Evolutionary conservation across 2,113 vertebrate genomes (phyloP).

Genomic region (Euleptes europaea): DNA sequence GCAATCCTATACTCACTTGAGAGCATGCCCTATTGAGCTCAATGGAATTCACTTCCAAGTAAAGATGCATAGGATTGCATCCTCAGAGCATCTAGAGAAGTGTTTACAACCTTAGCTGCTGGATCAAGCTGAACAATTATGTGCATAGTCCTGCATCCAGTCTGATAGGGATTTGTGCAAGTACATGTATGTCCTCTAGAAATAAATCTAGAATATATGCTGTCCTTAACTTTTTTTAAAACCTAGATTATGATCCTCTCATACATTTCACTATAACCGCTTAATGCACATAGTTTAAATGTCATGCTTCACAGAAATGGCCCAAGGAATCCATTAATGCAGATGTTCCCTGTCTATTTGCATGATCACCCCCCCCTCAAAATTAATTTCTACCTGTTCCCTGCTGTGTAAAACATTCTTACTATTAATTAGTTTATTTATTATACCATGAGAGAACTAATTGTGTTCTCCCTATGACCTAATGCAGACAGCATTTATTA

Average conservation of each 20-base stretch:
- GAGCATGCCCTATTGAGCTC: too few species aligned
- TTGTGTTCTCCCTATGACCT: neutral
- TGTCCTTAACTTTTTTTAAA: neutral
- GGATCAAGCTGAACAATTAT: neutral
- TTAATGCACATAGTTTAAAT: neutral
- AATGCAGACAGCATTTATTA: slow-evolving; percentile 1
- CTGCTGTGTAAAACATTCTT: neutral
- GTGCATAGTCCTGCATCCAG: too few species aligned
- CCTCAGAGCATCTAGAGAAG: neutral
- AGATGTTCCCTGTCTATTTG: neutral
- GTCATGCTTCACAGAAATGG: neutral
- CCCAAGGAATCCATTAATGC: slow-evolving; percentile 4
- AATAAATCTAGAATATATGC: neutral
- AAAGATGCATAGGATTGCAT: neutral
- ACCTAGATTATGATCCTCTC: neutral
- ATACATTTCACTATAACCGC: neutral
- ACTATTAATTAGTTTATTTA: slow-evolving; percentile 6
- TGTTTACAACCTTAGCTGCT: neutral
- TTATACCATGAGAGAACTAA: neutral
- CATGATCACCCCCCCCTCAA: neutral
- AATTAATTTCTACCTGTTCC: slow-evolving; percentile 3
- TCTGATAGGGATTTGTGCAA: neutral
- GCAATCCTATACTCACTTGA: too few species aligned
- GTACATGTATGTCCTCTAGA: neutral
- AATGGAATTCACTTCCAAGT: too few species aligned